Evolutionary conservation across 2,113 vertebrate species (phyloP).

Genomic region (Colistium nudipinnis): DNA sequence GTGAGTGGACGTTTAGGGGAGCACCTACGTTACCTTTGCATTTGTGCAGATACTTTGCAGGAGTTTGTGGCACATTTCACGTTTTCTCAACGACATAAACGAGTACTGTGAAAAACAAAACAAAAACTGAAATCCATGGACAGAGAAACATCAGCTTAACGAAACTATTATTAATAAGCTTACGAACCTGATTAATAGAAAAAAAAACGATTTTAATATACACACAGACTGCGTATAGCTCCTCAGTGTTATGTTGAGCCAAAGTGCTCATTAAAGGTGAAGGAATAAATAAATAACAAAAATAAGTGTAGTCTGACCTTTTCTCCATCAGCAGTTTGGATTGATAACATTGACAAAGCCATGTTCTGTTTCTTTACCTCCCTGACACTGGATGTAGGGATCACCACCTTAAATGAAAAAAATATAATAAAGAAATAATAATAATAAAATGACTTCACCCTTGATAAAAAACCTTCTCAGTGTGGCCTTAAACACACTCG

Average conservation of each 20-base stretch:
- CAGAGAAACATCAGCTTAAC: neutral
- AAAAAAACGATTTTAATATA: too few relatives aligned
- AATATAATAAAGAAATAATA: neutral
- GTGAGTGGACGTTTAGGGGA: neutral
- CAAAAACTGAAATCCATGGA: neutral
- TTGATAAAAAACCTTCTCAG: neutral
- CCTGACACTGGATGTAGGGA: conserved; percentile 70
- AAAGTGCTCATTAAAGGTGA: neutral
- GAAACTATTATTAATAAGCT: neutral
- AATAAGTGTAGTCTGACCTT: conserved; percentile 80
- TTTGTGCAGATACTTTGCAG: conserved; percentile 76
- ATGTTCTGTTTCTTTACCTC: conserved; percentile 85
- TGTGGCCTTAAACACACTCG: neutral
- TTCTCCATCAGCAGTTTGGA: conserved; percentile 78
- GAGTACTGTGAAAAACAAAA: conserved; percentile 75
- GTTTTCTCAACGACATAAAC: conserved; percentile 81
- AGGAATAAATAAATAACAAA: neutral
- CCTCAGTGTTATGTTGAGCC: too few relatives aligned
- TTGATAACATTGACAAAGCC: conserved; percentile 82
- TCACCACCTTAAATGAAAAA: conserved; percentile 72
- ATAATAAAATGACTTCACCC: neutral
- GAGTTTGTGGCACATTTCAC: conserved; percentile 78
- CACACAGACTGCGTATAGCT: too few relatives aligned
- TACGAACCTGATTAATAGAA: neutral
- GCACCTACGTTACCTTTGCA: conserved; percentile 66